Evolutionary conservation across 1,140 invertebrate genomes (phyloP).

Genomic region (Mylabris phalerata): DNA sequence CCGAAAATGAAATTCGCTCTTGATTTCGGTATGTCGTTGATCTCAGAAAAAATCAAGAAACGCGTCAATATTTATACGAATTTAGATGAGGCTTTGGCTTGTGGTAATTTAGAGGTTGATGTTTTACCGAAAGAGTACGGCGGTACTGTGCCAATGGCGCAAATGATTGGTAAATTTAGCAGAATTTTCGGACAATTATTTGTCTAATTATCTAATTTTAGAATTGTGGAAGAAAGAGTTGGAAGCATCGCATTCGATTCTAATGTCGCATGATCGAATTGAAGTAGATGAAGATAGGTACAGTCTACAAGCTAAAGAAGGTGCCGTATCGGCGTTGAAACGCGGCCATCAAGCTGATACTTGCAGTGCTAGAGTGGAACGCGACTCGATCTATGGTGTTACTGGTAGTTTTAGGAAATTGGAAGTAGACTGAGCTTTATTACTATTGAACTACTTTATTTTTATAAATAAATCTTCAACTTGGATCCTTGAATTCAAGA

Average conservation of each 20-base stretch:
- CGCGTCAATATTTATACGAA: slow-evolving; percentile 63
- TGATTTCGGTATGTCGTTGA: slow-evolving; percentile 71
- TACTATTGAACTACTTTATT: too few relatives aligned
- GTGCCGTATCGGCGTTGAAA: slow-evolving; percentile 61
- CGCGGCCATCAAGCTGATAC: slow-evolving; percentile 32
- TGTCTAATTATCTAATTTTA: slow-evolving; percentile 19
- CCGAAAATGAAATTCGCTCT: slow-evolving; percentile 69
- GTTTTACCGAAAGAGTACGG: slow-evolving; percentile 76
- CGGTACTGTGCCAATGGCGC: slow-evolving; percentile 68
- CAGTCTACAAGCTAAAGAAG: slow-evolving; percentile 52
- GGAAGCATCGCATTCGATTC: slow-evolving; percentile 39
- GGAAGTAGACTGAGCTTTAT: slow-evolving; percentile 56
- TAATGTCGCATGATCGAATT: slow-evolving; percentile 50
- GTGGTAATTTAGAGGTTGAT: slow-evolving; percentile 52
- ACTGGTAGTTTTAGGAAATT: slow-evolving; percentile 72
- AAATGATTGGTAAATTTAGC: slow-evolving; percentile 65
- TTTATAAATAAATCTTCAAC: too few relatives aligned
- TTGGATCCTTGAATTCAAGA: too few relatives aligned
- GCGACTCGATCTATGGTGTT: slow-evolving; percentile 59
- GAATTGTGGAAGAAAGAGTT: slow-evolving; percentile 48
- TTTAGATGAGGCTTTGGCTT: slow-evolving; percentile 50
- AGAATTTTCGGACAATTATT: not conserved
- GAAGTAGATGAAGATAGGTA: slow-evolving; percentile 43
- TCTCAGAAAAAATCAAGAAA: slow-evolving; percentile 74
- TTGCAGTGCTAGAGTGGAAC: slow-evolving; percentile 50